Percentiles rank a stretch among this genome's conserved stretches.
These are phyloP conservation scores for Pampus argenteus DNA, from an alignment of 2,797 vertebrate genomes.

Conservation along the genomic window DNA sequence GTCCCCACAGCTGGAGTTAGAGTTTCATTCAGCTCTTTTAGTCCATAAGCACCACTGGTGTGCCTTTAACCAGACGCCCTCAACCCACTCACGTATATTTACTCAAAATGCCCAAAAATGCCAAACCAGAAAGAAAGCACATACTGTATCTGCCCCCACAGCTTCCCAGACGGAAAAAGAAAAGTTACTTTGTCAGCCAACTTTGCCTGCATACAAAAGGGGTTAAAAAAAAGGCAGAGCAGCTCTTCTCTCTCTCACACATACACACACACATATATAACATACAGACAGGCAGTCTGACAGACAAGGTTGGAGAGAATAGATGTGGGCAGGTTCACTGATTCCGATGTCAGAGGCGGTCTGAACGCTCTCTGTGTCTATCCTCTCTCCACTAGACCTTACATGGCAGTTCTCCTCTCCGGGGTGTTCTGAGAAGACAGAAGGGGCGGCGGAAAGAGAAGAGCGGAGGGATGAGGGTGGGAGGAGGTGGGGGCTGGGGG, in stretches of 20 bases:
- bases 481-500: conserved; percentile 27
- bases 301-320: conserved; percentile 78
- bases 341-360: conserved; percentile 77
- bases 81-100: conserved; percentile 36
- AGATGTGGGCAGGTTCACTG: conserved; percentile 81
- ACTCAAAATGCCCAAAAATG: conserved; percentile 20
- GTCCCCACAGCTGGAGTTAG: conserved; percentile 5
- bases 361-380: conserved; percentile 76
- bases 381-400: conserved; percentile 82
- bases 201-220: conserved; percentile 56
- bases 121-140: conserved; percentile 27
- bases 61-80: conserved; percentile 33
- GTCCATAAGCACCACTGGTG: conserved; percentile 23
- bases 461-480: conserved; percentile 33
- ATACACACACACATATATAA: conserved; percentile 36
- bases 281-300: conserved; percentile 63
- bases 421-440: conserved; percentile 79
- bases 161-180: conserved; percentile 46
- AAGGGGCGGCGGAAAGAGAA: conserved; percentile 48
- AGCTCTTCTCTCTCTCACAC: conserved; percentile 20
- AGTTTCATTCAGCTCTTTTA: conserved; percentile 14
- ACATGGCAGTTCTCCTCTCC: conserved; percentile 82
- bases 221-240: conserved; percentile 33
- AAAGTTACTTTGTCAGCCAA: conserved; percentile 68
- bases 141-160: conserved; percentile 30